Conservation (phyloP, 1,140 invertebrate species). For the Mycetomoellerius zeteki region DNA sequence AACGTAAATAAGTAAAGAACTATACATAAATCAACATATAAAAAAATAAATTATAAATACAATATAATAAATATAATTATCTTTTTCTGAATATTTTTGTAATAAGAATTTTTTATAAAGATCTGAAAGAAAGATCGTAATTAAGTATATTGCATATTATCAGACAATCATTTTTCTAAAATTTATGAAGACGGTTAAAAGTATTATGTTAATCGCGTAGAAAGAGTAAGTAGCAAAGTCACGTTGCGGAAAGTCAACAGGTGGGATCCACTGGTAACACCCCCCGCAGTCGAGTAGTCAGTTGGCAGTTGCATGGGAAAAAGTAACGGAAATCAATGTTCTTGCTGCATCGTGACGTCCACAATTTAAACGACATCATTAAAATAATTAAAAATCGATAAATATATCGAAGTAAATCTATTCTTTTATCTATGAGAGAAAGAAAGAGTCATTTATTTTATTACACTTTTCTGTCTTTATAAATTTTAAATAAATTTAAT, state of each 20-base stretch:
- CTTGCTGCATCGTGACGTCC: constrained; percentile 53
- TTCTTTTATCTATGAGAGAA: background rate
- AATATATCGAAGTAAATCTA: constrained; percentile 24
- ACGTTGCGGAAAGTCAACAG: constrained; percentile 86
- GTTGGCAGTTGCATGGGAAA: constrained; percentile 86
- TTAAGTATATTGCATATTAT: background rate
- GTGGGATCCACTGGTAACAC: constrained; percentile 85
- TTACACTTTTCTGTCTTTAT: background rate
- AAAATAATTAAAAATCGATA: constrained; percentile 4
- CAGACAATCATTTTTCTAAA: constrained; percentile 1
- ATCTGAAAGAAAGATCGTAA: background rate
- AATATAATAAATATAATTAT: background rate
- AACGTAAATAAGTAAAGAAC: background rate
- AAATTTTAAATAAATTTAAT: background rate
- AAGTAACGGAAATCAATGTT: constrained; percentile 86
- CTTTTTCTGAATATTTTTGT: background rate
- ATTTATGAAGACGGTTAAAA: constrained; percentile 57
- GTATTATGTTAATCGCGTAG: constrained; percentile 64
- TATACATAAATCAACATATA: background rate
- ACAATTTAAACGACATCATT: background rate
- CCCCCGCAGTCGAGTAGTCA: constrained; percentile 82
- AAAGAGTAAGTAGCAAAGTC: constrained; percentile 70
- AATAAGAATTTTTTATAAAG: background rate
- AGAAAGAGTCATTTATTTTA: background rate
- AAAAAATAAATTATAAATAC: background rate